Base-by-base conservation (phyloP, 1,140 invertebrate genomes). In the Zophobas morio region DNA sequence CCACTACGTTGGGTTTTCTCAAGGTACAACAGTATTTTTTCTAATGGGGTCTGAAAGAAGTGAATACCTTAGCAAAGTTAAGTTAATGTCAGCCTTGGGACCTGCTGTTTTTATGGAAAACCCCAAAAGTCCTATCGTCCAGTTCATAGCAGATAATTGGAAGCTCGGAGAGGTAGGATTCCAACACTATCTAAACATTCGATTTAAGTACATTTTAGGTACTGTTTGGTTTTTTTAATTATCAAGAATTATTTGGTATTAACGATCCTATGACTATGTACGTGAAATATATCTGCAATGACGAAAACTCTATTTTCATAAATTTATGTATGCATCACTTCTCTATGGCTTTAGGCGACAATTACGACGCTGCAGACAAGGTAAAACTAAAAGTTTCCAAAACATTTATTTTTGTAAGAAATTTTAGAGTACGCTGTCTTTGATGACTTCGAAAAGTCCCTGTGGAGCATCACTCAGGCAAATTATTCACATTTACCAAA, bases 1-100 rank as follows among this genome's bases (percentile, higher is more conserved):
- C 0, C 86, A 84, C 72, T 92, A 91, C 79, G 84, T 91, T 8
- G 88, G 90, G 1, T 88, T 91, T 82, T 83, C 90, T 84, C 87
- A 88, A 76, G 94, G 94, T 20, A 91, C 89, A 1, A 89, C 89
- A 0, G 78, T 84, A 0, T 89, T 88, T 63, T 90, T 88, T 49
- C 88, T 90, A 0, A 85, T 91, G 82, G 82, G 87, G 2, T 87
- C 88, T n/a, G 84, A 86, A 71, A 79, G 84, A 1, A 88, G 90
- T 0, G 84, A 89, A 6, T 92, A 92, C 74, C 89, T 90, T 47
- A 79, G 85, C 2, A 91, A 91, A 82, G 87, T 92, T 1, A 81
- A 73, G 5, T 83, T 86, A 0, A 87, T 88, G 76, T 87, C 91
- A 77, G 86, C 89, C 0, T 80, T 94, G 57, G 92, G 88, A 0